phyloP scores from a whole-genome alignment of 2,888 invertebrate species.

The Stenichneumon culpator region DNA sequence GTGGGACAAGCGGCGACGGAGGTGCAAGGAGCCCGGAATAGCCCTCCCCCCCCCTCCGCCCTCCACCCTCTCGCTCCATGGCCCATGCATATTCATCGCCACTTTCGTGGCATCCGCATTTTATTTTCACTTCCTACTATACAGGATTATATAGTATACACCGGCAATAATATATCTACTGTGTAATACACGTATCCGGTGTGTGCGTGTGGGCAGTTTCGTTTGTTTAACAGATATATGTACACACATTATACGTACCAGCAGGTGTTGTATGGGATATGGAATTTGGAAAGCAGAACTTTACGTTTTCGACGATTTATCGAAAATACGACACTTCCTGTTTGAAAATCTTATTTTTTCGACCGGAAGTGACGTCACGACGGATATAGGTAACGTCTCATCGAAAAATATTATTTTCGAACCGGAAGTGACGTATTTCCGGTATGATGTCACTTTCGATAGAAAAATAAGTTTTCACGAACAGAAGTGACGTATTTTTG shows the following conservation, averaged over 20 bases:
- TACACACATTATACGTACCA: not conserved
- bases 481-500: no score
- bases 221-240: conserved; percentile 24
- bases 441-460: no score
- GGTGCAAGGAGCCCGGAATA: conserved; percentile 8
- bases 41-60: not conserved
- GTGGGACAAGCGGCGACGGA: conserved; percentile 9
- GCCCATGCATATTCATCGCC: conserved; percentile 63
- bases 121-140: conserved; percentile 64
- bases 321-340: not conserved
- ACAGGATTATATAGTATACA: conserved; percentile 32
- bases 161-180: conserved; percentile 24
- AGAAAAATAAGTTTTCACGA: no score
- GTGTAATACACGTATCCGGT: not conserved
- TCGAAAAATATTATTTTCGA: no score
- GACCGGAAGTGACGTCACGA: not conserved
- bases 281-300: no score
- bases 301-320: no score
- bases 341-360: not conserved
- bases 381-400: no score
- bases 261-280: not conserved
- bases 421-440: no score
- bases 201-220: conserved; percentile 10
- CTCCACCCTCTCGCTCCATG: not conserved
- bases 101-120: conserved; percentile 60